Percentiles rank a stretch among this genome's conserved stretches.
Conservation (phyloP, 2,888 invertebrate species). For the Adineta ricciae region DNA sequence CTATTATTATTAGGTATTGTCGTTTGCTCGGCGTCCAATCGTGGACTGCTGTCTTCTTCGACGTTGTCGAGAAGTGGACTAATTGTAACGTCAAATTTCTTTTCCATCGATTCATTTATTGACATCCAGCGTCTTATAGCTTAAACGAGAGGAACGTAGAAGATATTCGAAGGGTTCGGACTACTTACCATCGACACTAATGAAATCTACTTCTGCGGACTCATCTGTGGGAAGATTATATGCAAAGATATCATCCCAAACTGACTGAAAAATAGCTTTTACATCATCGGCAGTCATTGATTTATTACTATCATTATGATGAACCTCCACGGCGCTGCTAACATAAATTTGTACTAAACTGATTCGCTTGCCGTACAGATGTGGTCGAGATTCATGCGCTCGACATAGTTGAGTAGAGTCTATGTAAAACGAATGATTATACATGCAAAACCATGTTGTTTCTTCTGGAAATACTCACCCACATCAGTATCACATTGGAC, state of each 20-base stretch:
- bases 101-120: neutral
- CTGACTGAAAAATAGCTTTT: neutral
- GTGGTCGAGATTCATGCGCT: neutral
- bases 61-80: neutral
- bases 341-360: neutral
- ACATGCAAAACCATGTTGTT: too few species aligned
- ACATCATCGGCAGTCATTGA: neutral
- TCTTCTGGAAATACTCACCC: neutral
- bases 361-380: neutral
- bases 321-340: neutral
- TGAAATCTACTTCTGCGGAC: neutral
- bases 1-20: neutral
- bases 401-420: neutral
- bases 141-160: neutral
- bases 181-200: neutral
- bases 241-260: neutral
- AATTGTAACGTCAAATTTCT: neutral
- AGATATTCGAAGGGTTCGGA: neutral
- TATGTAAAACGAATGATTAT: neutral
- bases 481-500: neutral
- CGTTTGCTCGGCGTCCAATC: neutral
- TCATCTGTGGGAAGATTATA: neutral
- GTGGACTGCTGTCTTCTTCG: neutral
- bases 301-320: neutral
- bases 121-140: neutral